A percentile compares a stretch with the other conserved stretches of the same genome.
phyloP scores from a whole-genome alignment of 2,888 invertebrate species.

The Trileptium ribeirensis region DNA sequence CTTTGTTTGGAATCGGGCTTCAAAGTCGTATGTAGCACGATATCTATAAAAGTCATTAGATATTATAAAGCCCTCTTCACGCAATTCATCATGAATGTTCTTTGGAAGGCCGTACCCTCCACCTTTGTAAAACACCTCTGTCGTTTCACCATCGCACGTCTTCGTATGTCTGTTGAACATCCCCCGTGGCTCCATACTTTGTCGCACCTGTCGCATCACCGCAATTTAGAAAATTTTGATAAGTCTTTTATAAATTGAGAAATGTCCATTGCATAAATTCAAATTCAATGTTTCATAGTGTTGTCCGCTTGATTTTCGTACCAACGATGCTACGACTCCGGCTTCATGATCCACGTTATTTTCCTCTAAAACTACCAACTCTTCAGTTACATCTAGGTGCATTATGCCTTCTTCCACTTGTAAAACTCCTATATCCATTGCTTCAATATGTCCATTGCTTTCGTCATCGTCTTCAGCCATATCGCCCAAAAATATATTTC shows the following conservation, averaged over 20 bases:
- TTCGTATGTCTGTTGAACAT: not conserved
- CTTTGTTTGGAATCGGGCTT: not conserved
- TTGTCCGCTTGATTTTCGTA: not conserved
- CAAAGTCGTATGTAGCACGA: constrained; percentile 12
- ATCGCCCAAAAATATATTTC: not conserved
- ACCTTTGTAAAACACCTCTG: not conserved
- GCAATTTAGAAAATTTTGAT: not conserved
- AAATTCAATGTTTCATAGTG: not conserved
- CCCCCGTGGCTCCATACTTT: not conserved
- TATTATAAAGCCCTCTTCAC: constrained; percentile 1
- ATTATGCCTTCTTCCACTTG: not conserved
- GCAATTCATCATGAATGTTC: not conserved
- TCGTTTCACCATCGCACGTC: not conserved
- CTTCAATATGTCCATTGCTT: too few species aligned
- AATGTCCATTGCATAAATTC: not conserved
- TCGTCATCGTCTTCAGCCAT: not conserved
- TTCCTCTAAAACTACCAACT: too few species aligned
- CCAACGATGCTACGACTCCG: not conserved
- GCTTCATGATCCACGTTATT: too few species aligned
- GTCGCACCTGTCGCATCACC: not conserved
- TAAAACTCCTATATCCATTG: not conserved
- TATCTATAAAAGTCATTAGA: not conserved
- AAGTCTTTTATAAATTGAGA: not conserved
- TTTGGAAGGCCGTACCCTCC: not conserved
- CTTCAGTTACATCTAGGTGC: not conserved